phyloP scores from a whole-genome alignment of 2,113 vertebrate genomes.

The Crypturellus undulatus region DNA sequence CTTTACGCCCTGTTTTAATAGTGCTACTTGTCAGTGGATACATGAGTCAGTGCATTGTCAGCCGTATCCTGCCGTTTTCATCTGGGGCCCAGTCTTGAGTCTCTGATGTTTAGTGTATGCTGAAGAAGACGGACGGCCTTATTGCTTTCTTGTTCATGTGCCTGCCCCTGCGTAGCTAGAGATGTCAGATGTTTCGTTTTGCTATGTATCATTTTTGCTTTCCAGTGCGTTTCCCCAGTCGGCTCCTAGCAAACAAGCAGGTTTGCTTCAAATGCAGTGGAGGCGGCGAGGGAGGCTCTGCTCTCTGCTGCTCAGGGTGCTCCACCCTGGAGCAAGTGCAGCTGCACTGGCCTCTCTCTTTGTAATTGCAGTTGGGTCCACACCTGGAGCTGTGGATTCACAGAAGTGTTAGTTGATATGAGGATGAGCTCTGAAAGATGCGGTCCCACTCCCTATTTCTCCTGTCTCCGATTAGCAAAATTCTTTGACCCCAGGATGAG shows the following conservation, averaged over 20 bases:
- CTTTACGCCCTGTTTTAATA: constrained; percentile 48
- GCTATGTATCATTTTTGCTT: accelerated
- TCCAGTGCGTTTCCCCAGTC: background rate
- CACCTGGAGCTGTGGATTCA: background rate
- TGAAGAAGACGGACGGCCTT: background rate
- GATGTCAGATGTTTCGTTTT: background rate
- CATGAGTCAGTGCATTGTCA: constrained; percentile 42
- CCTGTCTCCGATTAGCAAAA: accelerated
- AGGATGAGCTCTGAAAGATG: background rate
- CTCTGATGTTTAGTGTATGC: background rate
- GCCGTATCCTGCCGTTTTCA: constrained; percentile 47
- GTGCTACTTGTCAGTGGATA: constrained; percentile 66
- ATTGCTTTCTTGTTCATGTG: background rate
- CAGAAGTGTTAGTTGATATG: accelerated
- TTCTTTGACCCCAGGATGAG: accelerated
- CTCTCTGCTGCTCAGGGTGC: background rate
- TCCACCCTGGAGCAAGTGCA: background rate
- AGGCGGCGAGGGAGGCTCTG: accelerated
- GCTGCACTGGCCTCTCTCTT: background rate
- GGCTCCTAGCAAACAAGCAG: background rate
- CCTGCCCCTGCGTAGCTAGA: accelerated
- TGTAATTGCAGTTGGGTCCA: accelerated
- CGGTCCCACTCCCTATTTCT: accelerated
- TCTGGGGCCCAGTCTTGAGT: constrained; percentile 52
- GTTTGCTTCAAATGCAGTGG: background rate